Base-by-base conservation (phyloP, 2,113 vertebrate species). In the Crocuta crocuta region DNA sequence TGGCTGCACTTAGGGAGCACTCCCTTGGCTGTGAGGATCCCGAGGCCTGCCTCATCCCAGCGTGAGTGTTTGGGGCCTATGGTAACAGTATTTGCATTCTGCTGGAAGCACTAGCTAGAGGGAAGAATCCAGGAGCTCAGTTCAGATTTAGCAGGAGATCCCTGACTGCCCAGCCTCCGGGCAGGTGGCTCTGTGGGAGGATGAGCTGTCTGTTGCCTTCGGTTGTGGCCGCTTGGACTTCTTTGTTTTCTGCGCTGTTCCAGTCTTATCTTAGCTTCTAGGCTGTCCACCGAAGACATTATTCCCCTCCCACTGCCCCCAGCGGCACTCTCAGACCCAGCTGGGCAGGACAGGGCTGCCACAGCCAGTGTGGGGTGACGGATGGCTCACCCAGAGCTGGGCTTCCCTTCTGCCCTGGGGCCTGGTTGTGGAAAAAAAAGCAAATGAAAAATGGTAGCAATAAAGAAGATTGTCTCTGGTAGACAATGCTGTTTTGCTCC, bases 401-500 rank as follows among this genome's bases (percentile, higher is more conserved):
- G 26, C 35, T 96, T 95, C 33, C 61, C 61, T 85, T 88, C 73
- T 79, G 88, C 61, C 71, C 31, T 63, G 86, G 23, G 71, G 81
- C 87, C 86, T 91, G 82, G 28, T 65, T 74, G n/a, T 96, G 70
- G 74, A 26, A 65, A 65, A 78, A 33, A 85, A 94, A 82, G 43
- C 48, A 45, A 48, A 23, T 63, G 84, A 97, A 96, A 92, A 97
- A 97, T 81, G 63, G 81, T 89, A 89, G 89, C 85, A 78, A 66
- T 89, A 93, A 82, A 61, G 71, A 91, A 86, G 28, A 28, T 82
- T 91, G 81, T 33, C 83, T 45, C 26, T 63, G 53, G 83, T 43
- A 79, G 80, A 95, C 71, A 94, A 7, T 28, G 35, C 66, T 19
- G 93, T 94, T 94, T 97, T 97, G 93, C 97, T 92, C 92, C 35